Percentiles rank a stretch among this genome's conserved stretches.
Conservation (phyloP, 2,797 vertebrate species). For the Novumbra hubbsi region DNA sequence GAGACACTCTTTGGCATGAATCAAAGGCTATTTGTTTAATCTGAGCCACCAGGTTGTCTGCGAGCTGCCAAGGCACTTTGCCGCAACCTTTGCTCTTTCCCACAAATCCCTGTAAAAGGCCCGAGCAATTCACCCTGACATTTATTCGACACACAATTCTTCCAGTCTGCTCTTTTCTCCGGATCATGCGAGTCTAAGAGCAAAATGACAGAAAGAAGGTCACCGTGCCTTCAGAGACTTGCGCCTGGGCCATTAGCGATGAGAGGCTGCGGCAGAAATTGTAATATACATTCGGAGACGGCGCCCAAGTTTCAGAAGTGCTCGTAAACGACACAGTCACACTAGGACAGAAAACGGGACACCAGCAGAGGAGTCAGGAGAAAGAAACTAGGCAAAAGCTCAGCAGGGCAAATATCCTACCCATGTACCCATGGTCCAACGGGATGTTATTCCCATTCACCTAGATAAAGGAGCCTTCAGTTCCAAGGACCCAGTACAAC, state of each 20-base stretch:
- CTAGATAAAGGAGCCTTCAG: too few species aligned
- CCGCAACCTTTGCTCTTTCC: slow-evolving; percentile 23
- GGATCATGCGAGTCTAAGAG: slow-evolving; percentile 16
- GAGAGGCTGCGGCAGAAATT: slow-evolving; percentile 9
- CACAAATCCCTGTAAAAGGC: slow-evolving; percentile 30
- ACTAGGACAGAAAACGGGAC: background rate
- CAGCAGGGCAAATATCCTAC: background rate
- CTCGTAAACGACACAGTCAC: background rate
- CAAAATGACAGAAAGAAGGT: slow-evolving; percentile 17
- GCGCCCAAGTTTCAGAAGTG: slow-evolving; percentile 6
- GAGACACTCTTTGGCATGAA: slow-evolving; percentile 16
- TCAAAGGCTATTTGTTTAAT: slow-evolving; percentile 25
- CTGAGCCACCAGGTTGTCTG: slow-evolving; percentile 15
- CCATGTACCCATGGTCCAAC: too few species aligned
- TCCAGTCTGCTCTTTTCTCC: slow-evolving; percentile 19
- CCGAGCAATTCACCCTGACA: slow-evolving; percentile 30
- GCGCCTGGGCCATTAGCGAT: slow-evolving; percentile 6
- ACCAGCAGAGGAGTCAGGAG: background rate
- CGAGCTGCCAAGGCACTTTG: slow-evolving; percentile 1
- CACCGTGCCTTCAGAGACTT: slow-evolving; percentile 6
- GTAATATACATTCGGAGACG: slow-evolving; percentile 8
- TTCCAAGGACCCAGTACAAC: too few species aligned
- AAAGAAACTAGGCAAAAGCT: background rate
- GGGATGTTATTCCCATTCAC: too few species aligned
- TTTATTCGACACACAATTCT: slow-evolving; percentile 27